These are phyloP conservation scores for Drosophila nikananu DNA, from an alignment of 1,140 invertebrate species.

Conservation along the genomic window DNA sequence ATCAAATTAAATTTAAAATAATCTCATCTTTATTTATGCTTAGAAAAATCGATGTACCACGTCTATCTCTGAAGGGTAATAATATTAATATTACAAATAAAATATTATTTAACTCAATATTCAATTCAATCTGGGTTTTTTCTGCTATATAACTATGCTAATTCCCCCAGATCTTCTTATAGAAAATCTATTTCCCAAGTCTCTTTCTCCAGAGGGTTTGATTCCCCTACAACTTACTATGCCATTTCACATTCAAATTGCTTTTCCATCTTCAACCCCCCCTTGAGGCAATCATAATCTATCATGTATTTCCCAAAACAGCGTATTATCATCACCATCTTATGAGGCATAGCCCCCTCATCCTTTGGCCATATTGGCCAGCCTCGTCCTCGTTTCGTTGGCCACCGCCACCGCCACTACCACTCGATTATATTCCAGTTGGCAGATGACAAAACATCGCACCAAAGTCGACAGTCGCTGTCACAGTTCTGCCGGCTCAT, in stretches of 20 bases:
- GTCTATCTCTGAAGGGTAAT: no score
- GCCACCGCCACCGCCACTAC: constrained; percentile 17
- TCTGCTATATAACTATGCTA: neutral
- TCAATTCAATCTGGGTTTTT: neutral
- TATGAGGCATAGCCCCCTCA: constrained; percentile 42
- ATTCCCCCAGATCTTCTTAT: neutral
- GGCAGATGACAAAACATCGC: constrained; percentile 78
- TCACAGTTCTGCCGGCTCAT: constrained; percentile 39
- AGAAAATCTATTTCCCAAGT: neutral
- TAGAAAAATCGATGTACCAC: no score
- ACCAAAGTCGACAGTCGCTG: constrained; percentile 49
- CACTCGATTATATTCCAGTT: constrained; percentile 78
- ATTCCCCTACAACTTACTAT: constrained; percentile 5
- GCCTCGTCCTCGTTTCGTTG: constrained; percentile 12
- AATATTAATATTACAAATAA: no score
- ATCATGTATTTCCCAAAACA: constrained; percentile 49
- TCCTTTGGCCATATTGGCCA: constrained; percentile 10
- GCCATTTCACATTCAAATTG: constrained; percentile 32
- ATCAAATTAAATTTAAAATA: no score
- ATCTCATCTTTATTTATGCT: no score
- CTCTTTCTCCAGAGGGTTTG: neutral
- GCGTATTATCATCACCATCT: constrained; percentile 59
- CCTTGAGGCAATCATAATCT: constrained; percentile 44
- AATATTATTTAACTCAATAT: neutral
- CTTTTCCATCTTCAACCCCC: constrained; percentile 19